A percentile compares a stretch with the other conserved stretches of the same genome.
Conservation (phyloP, 1,140 invertebrate genomes). For the Aphelinus certus region DNA sequence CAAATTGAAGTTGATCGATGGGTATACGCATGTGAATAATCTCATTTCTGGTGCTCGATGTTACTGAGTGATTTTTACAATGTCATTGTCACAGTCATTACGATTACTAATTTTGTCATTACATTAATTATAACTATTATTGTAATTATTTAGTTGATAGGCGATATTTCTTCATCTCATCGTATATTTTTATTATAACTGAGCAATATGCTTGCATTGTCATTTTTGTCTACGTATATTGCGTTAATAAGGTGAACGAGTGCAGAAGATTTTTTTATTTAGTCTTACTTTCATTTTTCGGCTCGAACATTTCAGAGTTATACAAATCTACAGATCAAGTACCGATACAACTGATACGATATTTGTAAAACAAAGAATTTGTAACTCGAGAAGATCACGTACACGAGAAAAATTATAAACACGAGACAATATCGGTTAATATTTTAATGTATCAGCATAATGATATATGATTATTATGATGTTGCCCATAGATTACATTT, state of each 20-base stretch:
- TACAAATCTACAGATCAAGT: not conserved
- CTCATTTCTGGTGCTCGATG: conserved; percentile 35
- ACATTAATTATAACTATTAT: conserved; percentile 26
- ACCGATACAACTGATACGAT: not conserved
- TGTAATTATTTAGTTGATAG: not conserved
- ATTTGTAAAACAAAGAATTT: not conserved
- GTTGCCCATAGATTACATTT: conserved; percentile 67
- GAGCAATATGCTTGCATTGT: conserved; percentile 31
- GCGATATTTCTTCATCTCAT: conserved; percentile 19
- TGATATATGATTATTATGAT: conserved; percentile 64
- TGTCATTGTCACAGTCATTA: conserved; percentile 23
- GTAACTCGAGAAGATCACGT: conserved; percentile 25
- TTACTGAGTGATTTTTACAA: conserved; percentile 33
- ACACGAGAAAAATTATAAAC: conserved; percentile 50
- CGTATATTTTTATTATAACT: conserved; percentile 14
- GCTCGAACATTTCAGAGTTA: conserved; percentile 13
- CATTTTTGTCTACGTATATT: conserved; percentile 30
- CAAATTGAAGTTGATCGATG: too few species aligned
- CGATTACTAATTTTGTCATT: not conserved
- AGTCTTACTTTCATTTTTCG: conserved; percentile 28
- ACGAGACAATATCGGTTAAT: conserved; percentile 61
- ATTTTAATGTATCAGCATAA: conserved; percentile 66
- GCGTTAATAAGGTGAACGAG: conserved; percentile 23
- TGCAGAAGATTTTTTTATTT: conserved; percentile 19
- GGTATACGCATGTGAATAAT: not conserved